phyloP scores from a whole-genome alignment of 2,888 invertebrate genomes.

The Metellina segmentata region DNA sequence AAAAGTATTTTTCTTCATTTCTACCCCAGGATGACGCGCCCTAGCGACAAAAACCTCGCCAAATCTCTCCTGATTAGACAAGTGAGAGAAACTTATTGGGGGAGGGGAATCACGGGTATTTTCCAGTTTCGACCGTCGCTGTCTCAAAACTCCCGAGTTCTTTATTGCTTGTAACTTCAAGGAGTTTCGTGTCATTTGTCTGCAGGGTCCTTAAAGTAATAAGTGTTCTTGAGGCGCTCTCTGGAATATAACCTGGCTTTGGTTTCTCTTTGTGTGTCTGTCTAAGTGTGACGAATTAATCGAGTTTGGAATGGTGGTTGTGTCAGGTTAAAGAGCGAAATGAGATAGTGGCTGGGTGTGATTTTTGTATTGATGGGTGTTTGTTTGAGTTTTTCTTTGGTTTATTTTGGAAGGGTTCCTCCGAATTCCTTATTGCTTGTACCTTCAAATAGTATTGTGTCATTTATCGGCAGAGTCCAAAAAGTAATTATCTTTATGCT shows the following conservation, averaged over 20 bases:
- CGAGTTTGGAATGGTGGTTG: background rate
- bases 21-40: conserved; percentile 13
- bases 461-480: conserved; percentile 22
- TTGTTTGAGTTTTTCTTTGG: too few relatives aligned
- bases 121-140: conserved; percentile 22
- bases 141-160: conserved; percentile 21
- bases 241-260: background rate
- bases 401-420: too few relatives aligned
- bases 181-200: conserved; percentile 32
- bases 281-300: background rate
- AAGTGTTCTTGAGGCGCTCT: conserved; percentile 12
- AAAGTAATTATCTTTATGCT: conserved; percentile 15
- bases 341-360: too few relatives aligned
- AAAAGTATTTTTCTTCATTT: conserved; percentile 42
- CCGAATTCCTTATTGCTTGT: conserved; percentile 27
- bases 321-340: background rate
- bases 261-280: background rate
- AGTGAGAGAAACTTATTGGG: conserved; percentile 34
- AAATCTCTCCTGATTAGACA: conserved; percentile 33
- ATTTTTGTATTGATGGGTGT: too few relatives aligned
- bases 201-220: conserved; percentile 33
- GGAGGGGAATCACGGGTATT: conserved; percentile 16
- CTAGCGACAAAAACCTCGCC: conserved; percentile 8
- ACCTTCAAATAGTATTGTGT: background rate
- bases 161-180: conserved; percentile 28